Percentiles rank a stretch among this genome's conserved stretches.
Evolutionary conservation across 2,888 invertebrate species (phyloP).

Genomic region (Allophyes oxyacanthae): DNA sequence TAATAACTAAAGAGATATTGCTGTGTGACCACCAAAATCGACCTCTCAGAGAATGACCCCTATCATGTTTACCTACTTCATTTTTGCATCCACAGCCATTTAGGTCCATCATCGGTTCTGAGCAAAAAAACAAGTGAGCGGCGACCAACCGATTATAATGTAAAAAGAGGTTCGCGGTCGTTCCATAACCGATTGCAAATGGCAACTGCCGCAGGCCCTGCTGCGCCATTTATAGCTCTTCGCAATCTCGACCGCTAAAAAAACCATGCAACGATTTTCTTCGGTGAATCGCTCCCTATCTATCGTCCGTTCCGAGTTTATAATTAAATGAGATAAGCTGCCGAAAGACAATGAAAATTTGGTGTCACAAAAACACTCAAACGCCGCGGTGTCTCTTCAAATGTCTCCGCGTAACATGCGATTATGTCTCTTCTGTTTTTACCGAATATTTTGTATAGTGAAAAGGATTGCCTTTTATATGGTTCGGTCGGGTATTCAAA

Average conservation of each 20-base stretch:
- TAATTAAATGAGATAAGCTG: conserved; percentile 72
- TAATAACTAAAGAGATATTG: no score
- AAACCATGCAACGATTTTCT: conserved; percentile 82
- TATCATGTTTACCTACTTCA: no score
- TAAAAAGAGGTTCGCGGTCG: conserved; percentile 87
- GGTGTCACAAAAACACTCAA: conserved; percentile 67
- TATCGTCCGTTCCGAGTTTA: conserved; percentile 70
- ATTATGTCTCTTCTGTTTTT: conserved; percentile 66
- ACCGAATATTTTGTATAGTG: conserved; percentile 22
- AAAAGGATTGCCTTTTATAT: conserved; percentile 21
- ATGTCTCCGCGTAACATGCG: conserved; percentile 75
- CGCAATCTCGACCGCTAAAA: conserved; percentile 85
- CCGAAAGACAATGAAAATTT: conserved; percentile 67
- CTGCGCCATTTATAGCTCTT: conserved; percentile 85
- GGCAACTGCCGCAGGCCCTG: conserved; percentile 84
- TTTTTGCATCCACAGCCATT: conserved; percentile 73
- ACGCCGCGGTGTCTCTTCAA: conserved; percentile 67
- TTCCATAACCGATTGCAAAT: conserved; percentile 89
- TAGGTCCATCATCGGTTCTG: conserved; percentile 73
- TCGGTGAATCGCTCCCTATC: conserved; percentile 75
- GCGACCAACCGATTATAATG: conserved; percentile 86
- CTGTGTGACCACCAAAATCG: no score
- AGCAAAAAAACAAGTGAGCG: conserved; percentile 78
- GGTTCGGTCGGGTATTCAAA: conserved; percentile 30
- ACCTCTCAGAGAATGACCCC: no score